These are phyloP conservation scores for Holocentrus rufus DNA, from an alignment of 2,797 vertebrate genomes.

Conservation along the genomic window DNA sequence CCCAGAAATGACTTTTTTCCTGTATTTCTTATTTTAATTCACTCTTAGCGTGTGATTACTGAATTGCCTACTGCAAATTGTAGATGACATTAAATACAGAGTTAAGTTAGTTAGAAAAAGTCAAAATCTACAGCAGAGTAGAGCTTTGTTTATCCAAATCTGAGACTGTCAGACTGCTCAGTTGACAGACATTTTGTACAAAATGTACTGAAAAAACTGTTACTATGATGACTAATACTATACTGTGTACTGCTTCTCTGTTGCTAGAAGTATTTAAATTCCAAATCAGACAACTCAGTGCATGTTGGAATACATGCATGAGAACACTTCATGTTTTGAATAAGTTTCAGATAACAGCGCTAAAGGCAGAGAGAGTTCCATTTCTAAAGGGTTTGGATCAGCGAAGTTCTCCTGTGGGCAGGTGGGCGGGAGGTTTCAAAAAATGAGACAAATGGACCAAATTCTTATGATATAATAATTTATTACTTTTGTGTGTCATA, in stretches of 20 bases:
- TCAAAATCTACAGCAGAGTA: neutral
- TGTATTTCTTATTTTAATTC: neutral
- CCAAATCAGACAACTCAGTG: slow-evolving; percentile 40
- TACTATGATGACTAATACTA: neutral
- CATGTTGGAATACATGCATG: slow-evolving; percentile 37
- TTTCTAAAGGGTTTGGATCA: slow-evolving; percentile 41
- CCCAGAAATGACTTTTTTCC: neutral
- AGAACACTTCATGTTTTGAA: slow-evolving; percentile 34
- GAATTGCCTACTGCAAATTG: neutral
- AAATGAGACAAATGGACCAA: slow-evolving; percentile 39
- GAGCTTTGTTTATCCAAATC: neutral
- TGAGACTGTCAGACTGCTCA: neutral
- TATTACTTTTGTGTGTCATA: slow-evolving; percentile 22
- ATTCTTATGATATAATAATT: slow-evolving; percentile 43
- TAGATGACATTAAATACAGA: neutral
- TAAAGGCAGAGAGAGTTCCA: slow-evolving; percentile 14
- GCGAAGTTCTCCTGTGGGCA: slow-evolving; percentile 11
- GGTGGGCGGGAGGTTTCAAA: slow-evolving; percentile 25
- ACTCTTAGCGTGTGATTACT: neutral
- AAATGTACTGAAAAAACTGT: neutral
- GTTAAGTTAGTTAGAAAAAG: neutral
- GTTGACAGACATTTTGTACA: neutral
- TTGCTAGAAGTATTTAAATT: slow-evolving; percentile 54
- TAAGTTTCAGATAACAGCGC: slow-evolving; percentile 47
- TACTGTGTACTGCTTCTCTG: slow-evolving; percentile 45